Base-by-base conservation (phyloP, 1,140 invertebrate species). In the Vanessa tameamea region DNA sequence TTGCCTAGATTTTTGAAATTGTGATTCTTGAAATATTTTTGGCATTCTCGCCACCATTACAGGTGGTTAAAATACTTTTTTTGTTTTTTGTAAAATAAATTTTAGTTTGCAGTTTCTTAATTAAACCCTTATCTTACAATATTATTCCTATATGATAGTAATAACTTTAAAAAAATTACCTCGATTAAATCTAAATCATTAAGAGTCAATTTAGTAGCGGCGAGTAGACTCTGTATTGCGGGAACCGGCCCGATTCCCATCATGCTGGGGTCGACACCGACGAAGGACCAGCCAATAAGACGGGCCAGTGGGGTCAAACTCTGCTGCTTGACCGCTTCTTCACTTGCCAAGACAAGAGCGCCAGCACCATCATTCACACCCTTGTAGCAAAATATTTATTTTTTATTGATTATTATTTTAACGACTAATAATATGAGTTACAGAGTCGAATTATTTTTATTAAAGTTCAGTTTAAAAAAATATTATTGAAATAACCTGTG, bases 311-410 rank as follows among this genome's bases (percentile, higher is more conserved):
- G 96, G 80, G 94, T 97, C 0, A 99, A 92, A 71, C 95, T 95
- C 85, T 99, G 94, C 78, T 96, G 89, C 82, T 96, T 96, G 0
- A 98, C 92, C 43, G 98, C 97, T 82, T 96, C 97, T 93, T 99
- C 99, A 82, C 95, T 97, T 13, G 98, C 98, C 63, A 99, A 83
- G 48, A 99, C 94, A 6, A 99, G 93, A 70, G 97, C 96, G 48
- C 96, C 97, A 37, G 98, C 99, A 43, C 99, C 99, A 94, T 99
- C 99, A 92, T 97, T 98, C 64, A 99, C 96, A 76, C 99, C 99
- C 89, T 88, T 16, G 16, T 5, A 47, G 23, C 0, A 48, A 20
- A 47, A 64, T 16, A 7, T n/a, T 23, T 20, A 26, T 26, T 12
- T n/a, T 57, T 4, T 6, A 50, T 37, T 37, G 7, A 5, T 37